Percentiles rank a stretch among this genome's conserved stretches.
Conservation (phyloP, 2,797 vertebrate species). For the Syncerus caffer region DNA sequence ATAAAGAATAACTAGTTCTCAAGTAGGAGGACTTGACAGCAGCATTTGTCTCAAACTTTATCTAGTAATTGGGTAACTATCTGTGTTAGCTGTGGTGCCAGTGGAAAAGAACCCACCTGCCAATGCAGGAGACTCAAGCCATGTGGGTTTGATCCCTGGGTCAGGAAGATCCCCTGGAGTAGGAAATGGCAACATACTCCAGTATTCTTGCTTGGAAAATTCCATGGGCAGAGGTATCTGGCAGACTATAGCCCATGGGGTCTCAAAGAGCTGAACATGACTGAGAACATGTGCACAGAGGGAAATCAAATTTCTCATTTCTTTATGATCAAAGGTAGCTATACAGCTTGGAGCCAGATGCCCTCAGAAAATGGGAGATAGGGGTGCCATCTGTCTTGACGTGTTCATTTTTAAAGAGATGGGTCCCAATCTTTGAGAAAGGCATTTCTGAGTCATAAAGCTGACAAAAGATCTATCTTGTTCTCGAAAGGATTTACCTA, state of each 20-base stretch:
- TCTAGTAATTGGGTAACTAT: background rate
- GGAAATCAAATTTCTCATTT: background rate
- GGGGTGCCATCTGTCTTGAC: background rate
- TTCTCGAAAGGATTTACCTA: background rate
- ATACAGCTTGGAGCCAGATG: background rate
- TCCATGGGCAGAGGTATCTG: background rate
- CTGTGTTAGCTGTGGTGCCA: background rate
- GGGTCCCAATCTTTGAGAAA: background rate
- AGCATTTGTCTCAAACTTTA: background rate
- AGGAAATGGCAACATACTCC: background rate
- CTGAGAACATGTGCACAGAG: background rate
- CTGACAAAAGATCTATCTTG: background rate
- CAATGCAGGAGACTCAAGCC: background rate
- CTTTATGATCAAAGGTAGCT: background rate
- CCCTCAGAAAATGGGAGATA: background rate
- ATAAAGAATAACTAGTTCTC: background rate
- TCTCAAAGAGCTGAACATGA: background rate
- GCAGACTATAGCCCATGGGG: background rate
- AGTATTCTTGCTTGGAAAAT: background rate
- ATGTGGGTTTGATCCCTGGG: background rate
- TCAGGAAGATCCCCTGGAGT: background rate
- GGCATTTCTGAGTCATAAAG: background rate
- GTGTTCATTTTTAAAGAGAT: background rate
- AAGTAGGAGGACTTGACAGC: background rate
- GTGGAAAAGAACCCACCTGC: background rate